Evolutionary conservation across 2,888 invertebrate species (phyloP).

Genomic region (Sminthurinus aureus): DNA sequence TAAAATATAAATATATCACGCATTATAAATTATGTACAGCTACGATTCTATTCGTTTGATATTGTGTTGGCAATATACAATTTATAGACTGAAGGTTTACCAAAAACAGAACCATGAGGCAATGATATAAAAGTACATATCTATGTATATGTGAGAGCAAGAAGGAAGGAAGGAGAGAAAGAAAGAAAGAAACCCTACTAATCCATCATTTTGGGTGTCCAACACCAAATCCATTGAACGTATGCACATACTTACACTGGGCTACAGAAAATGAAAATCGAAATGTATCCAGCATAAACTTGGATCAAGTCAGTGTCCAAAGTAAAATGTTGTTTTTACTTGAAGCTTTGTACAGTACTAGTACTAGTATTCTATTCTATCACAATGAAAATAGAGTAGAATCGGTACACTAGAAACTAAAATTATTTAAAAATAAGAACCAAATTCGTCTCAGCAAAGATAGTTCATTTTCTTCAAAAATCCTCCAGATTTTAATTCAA

Average conservation of each 20-base stretch:
- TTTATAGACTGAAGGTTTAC: neutral
- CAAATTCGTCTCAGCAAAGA: no score
- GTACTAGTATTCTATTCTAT: no score
- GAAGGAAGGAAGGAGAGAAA: neutral
- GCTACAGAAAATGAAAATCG: conserved; percentile 35
- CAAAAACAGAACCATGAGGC: neutral
- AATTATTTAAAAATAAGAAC: no score
- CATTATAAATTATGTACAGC: no score
- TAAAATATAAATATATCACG: no score
- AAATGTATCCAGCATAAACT: conserved; percentile 3
- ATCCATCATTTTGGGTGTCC: conserved; percentile 42
- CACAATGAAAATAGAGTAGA: no score
- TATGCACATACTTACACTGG: neutral
- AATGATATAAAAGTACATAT: neutral
- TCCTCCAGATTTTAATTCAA: no score
- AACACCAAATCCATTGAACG: conserved; percentile 38
- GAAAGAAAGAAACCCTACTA: conserved; percentile 29
- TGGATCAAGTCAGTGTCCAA: conserved; percentile 19
- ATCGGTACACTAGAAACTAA: no score
- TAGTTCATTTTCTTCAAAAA: no score
- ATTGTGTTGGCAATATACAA: no score
- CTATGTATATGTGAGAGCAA: neutral
- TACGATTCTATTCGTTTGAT: no score
- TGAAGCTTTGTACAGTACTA: no score
- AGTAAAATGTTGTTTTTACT: neutral